Percentiles rank a stretch among this genome's conserved stretches.
phyloP scores from a whole-genome alignment of 2,888 invertebrate species.

The Escarpia spicata region DNA sequence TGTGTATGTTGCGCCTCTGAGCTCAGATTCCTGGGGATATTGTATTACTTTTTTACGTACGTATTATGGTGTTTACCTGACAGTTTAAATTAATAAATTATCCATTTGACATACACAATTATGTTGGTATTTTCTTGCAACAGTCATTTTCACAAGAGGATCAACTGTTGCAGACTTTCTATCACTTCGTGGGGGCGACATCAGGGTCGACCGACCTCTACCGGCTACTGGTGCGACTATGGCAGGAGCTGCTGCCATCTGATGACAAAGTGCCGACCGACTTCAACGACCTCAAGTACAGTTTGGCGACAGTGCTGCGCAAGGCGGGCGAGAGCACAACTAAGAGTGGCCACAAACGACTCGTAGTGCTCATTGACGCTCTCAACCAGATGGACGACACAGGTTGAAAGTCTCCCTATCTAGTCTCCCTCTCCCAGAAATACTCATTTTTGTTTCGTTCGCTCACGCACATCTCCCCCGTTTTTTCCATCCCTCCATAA shows the following conservation, averaged over 20 bases:
- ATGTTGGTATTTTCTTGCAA: not conserved
- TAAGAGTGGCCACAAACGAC: constrained; percentile 37
- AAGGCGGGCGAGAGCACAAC: constrained; percentile 32
- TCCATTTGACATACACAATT: no score
- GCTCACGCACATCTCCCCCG: not conserved
- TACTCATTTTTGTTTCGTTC: not conserved
- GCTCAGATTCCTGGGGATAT: no score
- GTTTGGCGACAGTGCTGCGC: constrained; percentile 42
- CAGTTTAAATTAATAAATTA: no score
- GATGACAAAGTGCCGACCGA: constrained; percentile 43
- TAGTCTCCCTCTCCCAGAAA: not conserved
- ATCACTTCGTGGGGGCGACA: constrained; percentile 48
- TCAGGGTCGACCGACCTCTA: constrained; percentile 46
- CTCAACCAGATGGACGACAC: constrained; percentile 48
- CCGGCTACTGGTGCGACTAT: constrained; percentile 43
- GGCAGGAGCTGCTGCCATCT: constrained; percentile 42
- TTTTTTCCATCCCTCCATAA: no score
- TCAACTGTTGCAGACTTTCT: constrained; percentile 42
- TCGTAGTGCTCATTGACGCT: constrained; percentile 46
- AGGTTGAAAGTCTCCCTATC: not conserved
- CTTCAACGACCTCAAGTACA: constrained; percentile 43
- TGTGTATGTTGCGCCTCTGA: no score
- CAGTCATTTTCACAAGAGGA: no score
- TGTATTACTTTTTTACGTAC: no score
- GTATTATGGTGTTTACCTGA: no score